Base-by-base conservation (phyloP, 2,888 invertebrate species). In the Cephus pygmeus region DNA sequence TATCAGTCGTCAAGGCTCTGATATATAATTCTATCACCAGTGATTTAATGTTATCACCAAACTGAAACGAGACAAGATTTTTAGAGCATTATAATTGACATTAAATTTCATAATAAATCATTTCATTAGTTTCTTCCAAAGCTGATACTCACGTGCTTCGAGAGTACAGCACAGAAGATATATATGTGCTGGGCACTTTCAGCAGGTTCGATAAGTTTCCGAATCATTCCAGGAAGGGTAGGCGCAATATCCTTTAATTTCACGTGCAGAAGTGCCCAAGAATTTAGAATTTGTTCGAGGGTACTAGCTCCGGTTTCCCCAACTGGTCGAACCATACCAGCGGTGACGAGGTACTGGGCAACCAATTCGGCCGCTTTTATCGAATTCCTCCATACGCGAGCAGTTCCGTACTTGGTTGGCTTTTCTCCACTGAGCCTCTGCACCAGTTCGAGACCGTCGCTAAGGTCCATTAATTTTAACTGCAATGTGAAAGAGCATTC, bases 1-100 rank as follows among this genome's bases (percentile, higher is more conserved):
- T 94, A 85, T 96, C 96, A 15, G 95, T 94, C 9, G 95, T 96
- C 84, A 96, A 93, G 4, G 95, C 96, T 79, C 95, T 93, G 76
- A 96, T 94, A 89, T 95, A 96, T 84, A 96, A 90, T 90, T 96
- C 95, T 82, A 96, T 95, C 69, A 95, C 94, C 79, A 96, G 93
- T 34, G 95, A 93, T 84, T 94, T 94, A 90, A 95, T 92, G 40
- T 91, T 92, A 0, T 92, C 92, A 34, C 93, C 92, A 82, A 93
- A 93, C 94, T 94, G 92, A 31, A 92, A 92, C 80, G 81, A 81
- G 79, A 79, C 76, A 76, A 79, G 12, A 79, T n/a, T 23, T 30
- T 69, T 56, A 56, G 9, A 23, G 23, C 9, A 23, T 23, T 56
- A 23, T 9, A 23, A 15, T 56, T 9, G 2, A 56, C 6, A 23